phyloP scores from a whole-genome alignment of 2,113 vertebrate species.

The Sander lucioperca region DNA sequence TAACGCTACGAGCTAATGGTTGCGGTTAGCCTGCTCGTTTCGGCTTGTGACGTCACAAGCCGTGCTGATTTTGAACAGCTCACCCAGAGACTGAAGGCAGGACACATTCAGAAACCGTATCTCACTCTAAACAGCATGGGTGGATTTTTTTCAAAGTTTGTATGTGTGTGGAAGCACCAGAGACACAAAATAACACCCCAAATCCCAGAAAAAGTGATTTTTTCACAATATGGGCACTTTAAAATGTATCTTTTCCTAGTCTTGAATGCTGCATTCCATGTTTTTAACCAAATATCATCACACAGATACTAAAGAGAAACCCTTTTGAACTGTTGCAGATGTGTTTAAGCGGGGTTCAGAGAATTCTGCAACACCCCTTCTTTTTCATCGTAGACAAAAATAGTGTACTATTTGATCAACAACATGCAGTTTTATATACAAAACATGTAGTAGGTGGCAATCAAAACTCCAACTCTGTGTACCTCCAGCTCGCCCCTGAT shows the following conservation, averaged over 20 bases:
- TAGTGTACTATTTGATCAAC: not conserved
- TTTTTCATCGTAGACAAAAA: not conserved
- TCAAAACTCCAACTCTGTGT: not conserved
- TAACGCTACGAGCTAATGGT: no score
- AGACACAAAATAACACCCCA: no score
- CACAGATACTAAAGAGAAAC: not conserved
- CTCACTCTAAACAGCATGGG: no score
- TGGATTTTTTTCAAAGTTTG: no score
- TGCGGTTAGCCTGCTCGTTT: no score
- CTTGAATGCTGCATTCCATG: not conserved
- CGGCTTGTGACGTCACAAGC: no score
- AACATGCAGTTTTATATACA: not conserved
- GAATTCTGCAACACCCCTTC: not conserved
- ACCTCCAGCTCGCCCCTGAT: slow-evolving; percentile 38
- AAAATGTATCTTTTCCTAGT: not conserved
- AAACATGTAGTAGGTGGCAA: not conserved
- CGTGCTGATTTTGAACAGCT: no score
- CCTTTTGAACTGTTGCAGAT: not conserved
- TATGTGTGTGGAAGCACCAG: no score
- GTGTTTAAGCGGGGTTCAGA: not conserved
- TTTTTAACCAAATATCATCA: not conserved
- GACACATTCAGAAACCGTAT: no score
- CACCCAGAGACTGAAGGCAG: no score
- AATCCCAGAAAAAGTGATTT: no score
- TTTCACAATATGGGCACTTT: no score